Conservation (phyloP, 1,140 invertebrate species). For the Chironomus striatipennis region DNA sequence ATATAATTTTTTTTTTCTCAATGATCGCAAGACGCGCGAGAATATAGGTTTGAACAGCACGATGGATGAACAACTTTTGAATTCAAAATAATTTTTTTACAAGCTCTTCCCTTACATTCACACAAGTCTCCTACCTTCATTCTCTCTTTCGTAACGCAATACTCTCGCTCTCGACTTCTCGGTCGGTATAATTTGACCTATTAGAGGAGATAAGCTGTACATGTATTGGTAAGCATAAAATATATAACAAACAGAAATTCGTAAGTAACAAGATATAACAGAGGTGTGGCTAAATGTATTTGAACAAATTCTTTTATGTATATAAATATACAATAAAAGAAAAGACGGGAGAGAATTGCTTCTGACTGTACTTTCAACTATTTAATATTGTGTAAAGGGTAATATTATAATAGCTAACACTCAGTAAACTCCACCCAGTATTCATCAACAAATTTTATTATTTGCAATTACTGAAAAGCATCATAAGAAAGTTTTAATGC, state of each 20-base stretch:
- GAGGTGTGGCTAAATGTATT: too few species aligned
- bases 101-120: not conserved
- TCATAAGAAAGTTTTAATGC: slow-evolving; percentile 22
- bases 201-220: not conserved
- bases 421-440: slow-evolving; percentile 19
- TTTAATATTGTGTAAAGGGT: not conserved
- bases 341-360: too few species aligned
- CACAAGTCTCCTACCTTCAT: not conserved
- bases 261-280: too few species aligned
- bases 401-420: slow-evolving; percentile 18
- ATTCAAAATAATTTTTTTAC: not conserved
- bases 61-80: slow-evolving; percentile 6
- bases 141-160: not conserved
- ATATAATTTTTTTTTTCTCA: slow-evolving; percentile 9
- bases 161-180: too few species aligned
- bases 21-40: not conserved
- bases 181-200: too few species aligned
- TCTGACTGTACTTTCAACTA: too few species aligned
- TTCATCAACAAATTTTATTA: slow-evolving; percentile 23
- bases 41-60: slow-evolving; percentile 12
- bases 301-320: too few species aligned
- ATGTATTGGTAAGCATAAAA: not conserved
- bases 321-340: too few species aligned
- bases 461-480: slow-evolving; percentile 19
- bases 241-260: too few species aligned